Conservation (phyloP, 2,888 invertebrate species). For the Andrena bucephala region DNA sequence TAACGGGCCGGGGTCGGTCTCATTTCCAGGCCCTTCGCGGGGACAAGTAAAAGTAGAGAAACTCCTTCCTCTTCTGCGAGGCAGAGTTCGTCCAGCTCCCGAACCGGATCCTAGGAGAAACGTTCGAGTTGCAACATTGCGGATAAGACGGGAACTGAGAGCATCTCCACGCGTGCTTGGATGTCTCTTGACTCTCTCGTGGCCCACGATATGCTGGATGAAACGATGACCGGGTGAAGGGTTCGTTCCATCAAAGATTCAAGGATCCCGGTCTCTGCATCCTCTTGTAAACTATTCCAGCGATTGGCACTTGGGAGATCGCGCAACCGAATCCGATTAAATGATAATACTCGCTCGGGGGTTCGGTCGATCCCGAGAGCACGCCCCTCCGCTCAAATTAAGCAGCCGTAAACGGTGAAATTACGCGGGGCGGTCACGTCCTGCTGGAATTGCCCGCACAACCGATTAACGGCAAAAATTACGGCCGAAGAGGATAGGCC, state of each 20-base stretch:
- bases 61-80: slow-evolving; percentile 15
- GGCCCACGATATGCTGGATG: too few relatives aligned
- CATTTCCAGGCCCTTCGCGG: slow-evolving; percentile 19
- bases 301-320: slow-evolving; percentile 36
- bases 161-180: background rate
- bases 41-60: slow-evolving; percentile 28
- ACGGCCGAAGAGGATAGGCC: slow-evolving; percentile 27
- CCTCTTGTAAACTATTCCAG: background rate
- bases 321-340: slow-evolving; percentile 54
- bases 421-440: slow-evolving; percentile 40
- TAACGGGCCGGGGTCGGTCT: slow-evolving; percentile 16
- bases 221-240: too few relatives aligned
- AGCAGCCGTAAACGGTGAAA: slow-evolving; percentile 57
- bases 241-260: too few relatives aligned
- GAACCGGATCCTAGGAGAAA: slow-evolving; percentile 36
- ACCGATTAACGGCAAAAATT: slow-evolving; percentile 60
- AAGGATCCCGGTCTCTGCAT: background rate
- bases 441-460: slow-evolving; percentile 52
- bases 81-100: slow-evolving; percentile 13
- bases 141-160: background rate
- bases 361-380: background rate
- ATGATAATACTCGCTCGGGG: slow-evolving; percentile 13
- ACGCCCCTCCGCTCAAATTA: slow-evolving; percentile 57
- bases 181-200: background rate
- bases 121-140: slow-evolving; percentile 5